Evolutionary conservation across 2,113 vertebrate species (phyloP), one percentile per base, ranked within the genome.

Genomic region (Theropithecus gelada): DNA sequence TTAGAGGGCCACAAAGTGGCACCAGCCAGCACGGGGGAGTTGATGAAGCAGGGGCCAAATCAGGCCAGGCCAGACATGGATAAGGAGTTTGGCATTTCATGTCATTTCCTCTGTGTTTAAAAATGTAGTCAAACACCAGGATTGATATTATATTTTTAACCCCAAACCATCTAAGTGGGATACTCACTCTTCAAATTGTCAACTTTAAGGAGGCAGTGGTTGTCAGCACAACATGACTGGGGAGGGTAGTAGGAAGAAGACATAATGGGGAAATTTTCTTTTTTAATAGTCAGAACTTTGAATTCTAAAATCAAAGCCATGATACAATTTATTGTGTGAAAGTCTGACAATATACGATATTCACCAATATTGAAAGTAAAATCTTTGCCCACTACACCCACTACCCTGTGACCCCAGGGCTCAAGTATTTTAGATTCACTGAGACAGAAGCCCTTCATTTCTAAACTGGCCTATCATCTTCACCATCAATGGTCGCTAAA

Each of bases 241-340:
- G 6, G 16, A 86, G 55, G n/a, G 13, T 79, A 38, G 38, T 23
- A 30, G 6, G 61, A 70, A 80, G 38, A 20, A 59, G 11, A 2
- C 18, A 13, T 17, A 40, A 55, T 8, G 8, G 27, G 16, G 9
- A 12, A 55, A 57, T 48, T 48, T 52, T 6, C 8, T 52, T 85
- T 70, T 48, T 68, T 45, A 85, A 52, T 16, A 68, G 43, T 18
- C 32, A 68, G 32, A 93, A 86, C 45, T 89, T 86, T 82, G 66
- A 95, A 72, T 95, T 92, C 79, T 43, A 45, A 96, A 96, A 68
- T 32, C 79, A 18, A 95, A 79, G 18, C 43, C 27, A 68, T 55
- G 35, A 68, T 27, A 88, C 66, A 76, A 30, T 55, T 92, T 48
- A 66, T 73, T 79, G 91, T 76, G 38, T 96, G 73, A 88, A 48